phyloP scores from a whole-genome alignment of 1,140 invertebrate species.

The Latrodectus geometricus region DNA sequence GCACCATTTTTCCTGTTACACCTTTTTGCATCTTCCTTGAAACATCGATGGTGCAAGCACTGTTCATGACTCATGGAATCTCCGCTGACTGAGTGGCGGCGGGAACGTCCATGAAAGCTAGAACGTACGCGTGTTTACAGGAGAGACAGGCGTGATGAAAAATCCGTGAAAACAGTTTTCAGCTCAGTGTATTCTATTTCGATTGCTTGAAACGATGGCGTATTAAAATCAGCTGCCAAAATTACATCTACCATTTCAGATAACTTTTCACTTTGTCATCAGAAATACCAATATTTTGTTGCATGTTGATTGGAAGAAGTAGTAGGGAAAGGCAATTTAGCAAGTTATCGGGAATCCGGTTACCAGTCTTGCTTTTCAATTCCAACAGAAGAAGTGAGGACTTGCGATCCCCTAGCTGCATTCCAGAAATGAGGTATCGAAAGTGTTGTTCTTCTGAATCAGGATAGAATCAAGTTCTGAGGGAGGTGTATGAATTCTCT shows the following conservation, averaged over 20 bases:
- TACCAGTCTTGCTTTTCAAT: background rate
- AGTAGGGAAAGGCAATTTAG: background rate
- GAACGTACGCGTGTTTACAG: too few species aligned
- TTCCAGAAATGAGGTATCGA: background rate
- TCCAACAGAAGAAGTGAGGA: slow-evolving; percentile 8
- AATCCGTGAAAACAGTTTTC: too few species aligned
- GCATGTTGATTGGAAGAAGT: background rate
- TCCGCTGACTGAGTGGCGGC: too few species aligned
- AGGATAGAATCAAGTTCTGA: too few species aligned
- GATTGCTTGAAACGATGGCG: too few species aligned
- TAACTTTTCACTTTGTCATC: background rate
- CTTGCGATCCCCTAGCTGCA: background rate
- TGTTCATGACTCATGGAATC: too few species aligned
- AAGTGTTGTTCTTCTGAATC: background rate
- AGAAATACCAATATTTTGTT: slow-evolving; percentile 13
- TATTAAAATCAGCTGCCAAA: background rate
- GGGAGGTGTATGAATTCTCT: background rate
- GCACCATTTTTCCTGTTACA: too few species aligned
- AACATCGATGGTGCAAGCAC: too few species aligned
- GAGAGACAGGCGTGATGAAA: too few species aligned
- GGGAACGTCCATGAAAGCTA: too few species aligned
- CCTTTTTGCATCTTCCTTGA: too few species aligned
- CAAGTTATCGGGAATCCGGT: background rate
- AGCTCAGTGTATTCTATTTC: too few species aligned
- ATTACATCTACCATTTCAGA: slow-evolving; percentile 22